Conservation (phyloP, 2,113 vertebrate species). For the Tachysurus fulvidraco region DNA sequence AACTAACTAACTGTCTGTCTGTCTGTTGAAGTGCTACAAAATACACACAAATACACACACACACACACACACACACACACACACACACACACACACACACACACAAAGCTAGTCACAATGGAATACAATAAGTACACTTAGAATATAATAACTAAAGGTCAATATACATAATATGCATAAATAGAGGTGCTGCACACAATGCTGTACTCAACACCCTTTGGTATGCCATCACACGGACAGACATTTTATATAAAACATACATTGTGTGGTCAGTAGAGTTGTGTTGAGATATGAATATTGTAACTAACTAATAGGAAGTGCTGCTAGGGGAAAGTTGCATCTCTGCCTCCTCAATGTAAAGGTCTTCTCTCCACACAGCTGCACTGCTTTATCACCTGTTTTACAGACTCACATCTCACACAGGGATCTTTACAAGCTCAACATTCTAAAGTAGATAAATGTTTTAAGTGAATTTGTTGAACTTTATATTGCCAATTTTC, state of each 20-base stretch:
- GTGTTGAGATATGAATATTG: not conserved
- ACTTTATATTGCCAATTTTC: slow-evolving; percentile 22
- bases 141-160: not conserved
- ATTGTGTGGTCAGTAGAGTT: not conserved
- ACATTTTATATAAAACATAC: not conserved
- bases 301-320: not conserved
- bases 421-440: not conserved
- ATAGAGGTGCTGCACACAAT: not conserved
- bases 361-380: not conserved
- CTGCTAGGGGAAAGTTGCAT: not conserved
- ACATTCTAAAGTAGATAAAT: not conserved
- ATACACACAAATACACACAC: not conserved
- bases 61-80: not conserved
- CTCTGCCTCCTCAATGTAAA: not conserved
- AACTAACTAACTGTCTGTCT: too few species aligned
- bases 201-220: not conserved
- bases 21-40: too few species aligned
- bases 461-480: slow-evolving; percentile 6
- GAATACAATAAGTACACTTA: not conserved
- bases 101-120: not conserved
- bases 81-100: too few species aligned
- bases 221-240: not conserved
- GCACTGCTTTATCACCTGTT: not conserved
- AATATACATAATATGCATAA: not conserved
- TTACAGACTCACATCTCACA: not conserved